Base-by-base conservation (phyloP, 2,113 vertebrate species). In the Cyphomyrus plagiostoma region DNA sequence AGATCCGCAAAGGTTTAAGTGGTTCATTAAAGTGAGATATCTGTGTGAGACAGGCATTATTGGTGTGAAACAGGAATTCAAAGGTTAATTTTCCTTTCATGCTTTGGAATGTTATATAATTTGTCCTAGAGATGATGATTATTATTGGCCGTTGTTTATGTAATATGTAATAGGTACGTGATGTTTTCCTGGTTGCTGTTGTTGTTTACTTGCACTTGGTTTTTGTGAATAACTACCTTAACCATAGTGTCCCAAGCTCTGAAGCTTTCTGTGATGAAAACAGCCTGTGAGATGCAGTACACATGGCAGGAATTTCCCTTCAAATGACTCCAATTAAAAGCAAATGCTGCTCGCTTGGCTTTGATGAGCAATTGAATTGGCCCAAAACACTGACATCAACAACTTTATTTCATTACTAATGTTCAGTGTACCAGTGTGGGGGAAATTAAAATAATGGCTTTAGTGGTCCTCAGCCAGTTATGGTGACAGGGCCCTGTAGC, bases 221-320 rank as follows among this genome's bases (percentile, higher is more conserved):
- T 11, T 87, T 48, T 39, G 90, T 19, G 89, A 83, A 84, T 45
- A 86, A 92, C 85, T 90, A 91, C 92, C 91, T 89, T 92, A 91
- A 88, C 90, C 50, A 3, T 84, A 42, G 82, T 48, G 45, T 84
- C 45, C 46, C 83, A 90, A 91, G 93, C 93, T 93, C 92, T 92
- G 87, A 92, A 91, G 93, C 91, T 93, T 93, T 91, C 46, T 88
- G 46, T 94, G 94, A 94, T 94, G 87, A 94, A 89, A 94, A 95
- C 92, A 95, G 87, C 93, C 92, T 95, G 94, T 90, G 90, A 89
- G 92, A 90, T 91, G 94, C 92, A 42, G 26, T 93, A 91, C 93
- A 93, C 92, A 94, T 94, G 93, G 93, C 92, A 92, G 93, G 80
- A 93, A 90, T 90, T 92, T 91, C 88, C 92, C 89, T 87, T 90